These are phyloP conservation scores for Ypsolopha scabrella DNA, from an alignment of 2,888 invertebrate species.

Conservation along the genomic window DNA sequence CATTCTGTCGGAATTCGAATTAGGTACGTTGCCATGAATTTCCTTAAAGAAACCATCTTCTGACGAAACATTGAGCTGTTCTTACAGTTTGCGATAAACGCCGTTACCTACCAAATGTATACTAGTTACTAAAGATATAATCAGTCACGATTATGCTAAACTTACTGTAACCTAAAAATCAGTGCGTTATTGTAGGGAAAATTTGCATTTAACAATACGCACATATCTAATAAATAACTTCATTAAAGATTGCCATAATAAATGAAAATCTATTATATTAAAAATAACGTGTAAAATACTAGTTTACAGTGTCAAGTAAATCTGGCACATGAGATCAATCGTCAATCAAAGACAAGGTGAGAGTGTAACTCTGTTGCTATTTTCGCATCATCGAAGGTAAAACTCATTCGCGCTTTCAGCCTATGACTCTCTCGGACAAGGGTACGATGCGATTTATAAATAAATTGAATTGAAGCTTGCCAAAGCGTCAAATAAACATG, in stretches of 20 bases:
- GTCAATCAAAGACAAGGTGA: constrained; percentile 70
- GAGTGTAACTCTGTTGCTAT: constrained; percentile 63
- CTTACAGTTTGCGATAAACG: neutral
- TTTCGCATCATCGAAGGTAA: constrained; percentile 69
- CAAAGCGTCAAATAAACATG: constrained; percentile 22
- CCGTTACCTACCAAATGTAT: too few species aligned
- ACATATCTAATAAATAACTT: too few species aligned
- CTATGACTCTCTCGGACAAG: constrained; percentile 62
- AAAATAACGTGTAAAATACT: neutral
- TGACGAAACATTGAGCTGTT: constrained; percentile 5
- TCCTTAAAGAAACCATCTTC: constrained; percentile 31
- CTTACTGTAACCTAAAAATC: too few species aligned
- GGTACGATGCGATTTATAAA: constrained; percentile 61
- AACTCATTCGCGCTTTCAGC: constrained; percentile 65
- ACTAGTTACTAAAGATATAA: too few species aligned
- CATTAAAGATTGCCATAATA: too few species aligned
- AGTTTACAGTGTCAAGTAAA: constrained; percentile 43
- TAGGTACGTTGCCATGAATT: constrained; percentile 13
- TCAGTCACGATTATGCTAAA: too few species aligned
- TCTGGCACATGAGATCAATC: constrained; percentile 69
- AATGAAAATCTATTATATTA: too few species aligned
- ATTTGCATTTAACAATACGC: too few species aligned
- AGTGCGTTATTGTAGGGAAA: too few species aligned
- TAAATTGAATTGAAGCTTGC: constrained; percentile 47
- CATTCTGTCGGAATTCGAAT: constrained; percentile 24